These are phyloP conservation scores for Lepus americanus DNA, from an alignment of 2,113 vertebrate genomes.

Conservation along the genomic window DNA sequence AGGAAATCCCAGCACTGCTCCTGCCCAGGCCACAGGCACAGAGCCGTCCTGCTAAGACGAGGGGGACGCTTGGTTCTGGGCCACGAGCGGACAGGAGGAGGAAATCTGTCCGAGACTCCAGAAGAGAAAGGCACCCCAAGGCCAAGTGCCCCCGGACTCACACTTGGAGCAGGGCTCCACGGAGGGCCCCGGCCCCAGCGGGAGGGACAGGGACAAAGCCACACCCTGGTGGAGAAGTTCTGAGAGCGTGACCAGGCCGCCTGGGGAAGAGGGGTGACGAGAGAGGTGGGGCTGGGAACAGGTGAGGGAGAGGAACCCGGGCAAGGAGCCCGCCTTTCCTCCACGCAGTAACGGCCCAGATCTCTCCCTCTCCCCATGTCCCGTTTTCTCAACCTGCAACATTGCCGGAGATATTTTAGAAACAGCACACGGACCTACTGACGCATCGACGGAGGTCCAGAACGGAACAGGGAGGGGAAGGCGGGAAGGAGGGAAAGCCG, in stretches of 20 bases:
- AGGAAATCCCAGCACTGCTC: not conserved
- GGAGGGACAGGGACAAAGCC: not conserved
- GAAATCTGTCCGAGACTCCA: too few relatives aligned
- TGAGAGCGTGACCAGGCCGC: not conserved
- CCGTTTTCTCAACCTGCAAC: not conserved
- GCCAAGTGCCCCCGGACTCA: not conserved
- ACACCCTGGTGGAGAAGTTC: not conserved
- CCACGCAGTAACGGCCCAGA: accelerated
- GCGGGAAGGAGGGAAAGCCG: not conserved
- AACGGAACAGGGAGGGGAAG: not conserved
- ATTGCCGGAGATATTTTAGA: not conserved
- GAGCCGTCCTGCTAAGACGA: not conserved
- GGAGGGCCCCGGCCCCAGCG: accelerated
- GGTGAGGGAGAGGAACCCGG: not conserved
- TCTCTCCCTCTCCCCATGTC: not conserved
- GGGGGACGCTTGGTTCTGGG: not conserved
- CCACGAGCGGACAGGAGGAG: accelerated
- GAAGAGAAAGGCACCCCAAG: not conserved
- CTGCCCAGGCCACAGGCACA: not conserved
- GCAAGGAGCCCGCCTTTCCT: not conserved
- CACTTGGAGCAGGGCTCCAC: not conserved
- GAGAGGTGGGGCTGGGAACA: not conserved
- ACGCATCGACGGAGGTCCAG: not conserved
- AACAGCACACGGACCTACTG: not conserved
- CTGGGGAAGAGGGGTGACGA: not conserved